Evolutionary conservation across 2,113 vertebrate genomes (phyloP).

Genomic region (Menura novaehollandiae): DNA sequence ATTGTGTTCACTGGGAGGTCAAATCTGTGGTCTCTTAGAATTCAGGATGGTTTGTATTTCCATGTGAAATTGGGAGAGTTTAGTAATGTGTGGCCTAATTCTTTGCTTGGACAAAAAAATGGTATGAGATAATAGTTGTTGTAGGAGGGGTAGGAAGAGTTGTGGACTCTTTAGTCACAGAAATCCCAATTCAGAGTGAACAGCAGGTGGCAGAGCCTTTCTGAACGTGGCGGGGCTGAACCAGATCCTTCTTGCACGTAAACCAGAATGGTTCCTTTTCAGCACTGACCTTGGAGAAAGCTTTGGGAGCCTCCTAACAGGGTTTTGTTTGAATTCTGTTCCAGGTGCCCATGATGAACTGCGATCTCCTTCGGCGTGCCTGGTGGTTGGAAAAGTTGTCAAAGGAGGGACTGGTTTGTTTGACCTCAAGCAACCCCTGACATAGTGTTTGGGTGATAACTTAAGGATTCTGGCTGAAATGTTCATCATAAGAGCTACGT

Average conservation of each 20-base stretch:
- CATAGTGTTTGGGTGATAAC: slow-evolving; percentile 40
- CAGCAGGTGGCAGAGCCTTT: slow-evolving; percentile 8
- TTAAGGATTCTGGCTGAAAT: neutral
- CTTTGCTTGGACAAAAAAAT: neutral
- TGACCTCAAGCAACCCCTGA: slow-evolving; percentile 93
- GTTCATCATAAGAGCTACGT: accelerated
- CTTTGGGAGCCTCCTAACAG: neutral
- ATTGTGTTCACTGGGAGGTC: neutral
- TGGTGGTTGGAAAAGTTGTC: slow-evolving; percentile 93
- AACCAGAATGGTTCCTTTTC: neutral
- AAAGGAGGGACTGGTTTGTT: slow-evolving; percentile 94
- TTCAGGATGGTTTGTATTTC: neutral
- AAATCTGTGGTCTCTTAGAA: neutral
- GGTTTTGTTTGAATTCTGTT: neutral
- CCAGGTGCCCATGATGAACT: slow-evolving; percentile 86
- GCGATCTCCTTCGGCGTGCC: slow-evolving; percentile 89
- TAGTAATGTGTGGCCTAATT: neutral
- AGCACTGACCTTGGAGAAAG: neutral
- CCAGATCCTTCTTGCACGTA: neutral
- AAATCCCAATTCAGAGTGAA: neutral
- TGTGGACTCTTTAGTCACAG: neutral
- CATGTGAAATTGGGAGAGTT: neutral
- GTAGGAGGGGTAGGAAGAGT: neutral
- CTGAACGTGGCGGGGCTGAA: neutral
- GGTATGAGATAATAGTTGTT: neutral